phyloP scores from a whole-genome alignment of 2,113 vertebrate species.

The Tor tambroides region DNA sequence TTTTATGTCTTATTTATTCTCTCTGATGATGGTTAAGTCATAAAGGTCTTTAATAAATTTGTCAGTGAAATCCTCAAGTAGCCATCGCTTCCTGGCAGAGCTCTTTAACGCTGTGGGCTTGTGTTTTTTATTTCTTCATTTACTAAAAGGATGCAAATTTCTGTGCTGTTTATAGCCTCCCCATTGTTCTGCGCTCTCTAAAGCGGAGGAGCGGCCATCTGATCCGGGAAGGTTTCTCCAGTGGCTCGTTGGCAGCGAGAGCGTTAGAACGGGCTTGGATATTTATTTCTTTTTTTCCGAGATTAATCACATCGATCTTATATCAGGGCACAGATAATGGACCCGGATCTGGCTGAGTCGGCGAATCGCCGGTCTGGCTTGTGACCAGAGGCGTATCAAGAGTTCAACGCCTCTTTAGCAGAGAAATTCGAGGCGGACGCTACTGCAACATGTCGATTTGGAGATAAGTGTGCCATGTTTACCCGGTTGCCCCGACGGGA shows the following conservation, averaged over 20 bases:
- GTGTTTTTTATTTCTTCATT: conserved; percentile 26
- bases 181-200: conserved; percentile 6
- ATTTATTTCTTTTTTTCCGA: conserved; percentile 53
- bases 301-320: conserved; percentile 58
- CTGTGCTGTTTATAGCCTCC: conserved; percentile 13
- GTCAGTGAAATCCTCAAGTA: conserved; percentile 77
- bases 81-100: conserved; percentile 38
- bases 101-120: conserved; percentile 31
- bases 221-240: conserved; percentile 43
- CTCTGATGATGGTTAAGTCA: conserved; percentile 76
- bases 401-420: conserved; percentile 74
- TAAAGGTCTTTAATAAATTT: conserved; percentile 92
- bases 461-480: conserved; percentile 78
- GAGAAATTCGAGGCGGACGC: conserved; percentile 76
- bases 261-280: not conserved
- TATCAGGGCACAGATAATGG: conserved; percentile 61
- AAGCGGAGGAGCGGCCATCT: not conserved
- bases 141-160: conserved; percentile 43
- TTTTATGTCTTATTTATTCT: conserved; percentile 94
- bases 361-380: conserved; percentile 71
- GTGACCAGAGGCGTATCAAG: conserved; percentile 72
- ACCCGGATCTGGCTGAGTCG: conserved; percentile 65
- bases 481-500: conserved; percentile 71
- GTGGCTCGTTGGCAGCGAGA: conserved; percentile 23
- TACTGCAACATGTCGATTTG: conserved; percentile 72